Conservation (phyloP, 2,888 invertebrate species). For the Lasioglossum marginatum region DNA sequence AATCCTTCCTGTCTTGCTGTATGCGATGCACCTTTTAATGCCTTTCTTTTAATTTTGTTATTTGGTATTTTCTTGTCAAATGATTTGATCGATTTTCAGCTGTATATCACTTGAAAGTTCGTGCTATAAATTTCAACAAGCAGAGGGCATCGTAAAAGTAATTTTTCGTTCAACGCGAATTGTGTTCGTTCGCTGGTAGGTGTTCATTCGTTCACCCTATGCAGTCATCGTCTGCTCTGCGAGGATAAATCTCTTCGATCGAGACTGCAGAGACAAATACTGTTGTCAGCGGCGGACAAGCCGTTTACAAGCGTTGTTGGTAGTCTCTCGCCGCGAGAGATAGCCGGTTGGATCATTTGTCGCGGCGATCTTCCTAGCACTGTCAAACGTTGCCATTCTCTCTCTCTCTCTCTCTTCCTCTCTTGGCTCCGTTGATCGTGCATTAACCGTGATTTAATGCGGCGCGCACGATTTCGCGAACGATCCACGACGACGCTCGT, state of each 20-base stretch:
- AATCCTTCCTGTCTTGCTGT: no score
- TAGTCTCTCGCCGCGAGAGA: constrained; percentile 36
- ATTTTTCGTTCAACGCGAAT: not conserved
- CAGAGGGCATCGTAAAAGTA: not conserved
- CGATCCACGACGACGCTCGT: constrained; percentile 16
- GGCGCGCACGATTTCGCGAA: constrained; percentile 32
- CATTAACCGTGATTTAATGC: constrained; percentile 45
- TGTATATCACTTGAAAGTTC: no score
- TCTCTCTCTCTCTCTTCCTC: not conserved
- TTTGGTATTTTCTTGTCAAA: not conserved
- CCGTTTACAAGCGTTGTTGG: constrained; percentile 57
- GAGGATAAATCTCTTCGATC: constrained; percentile 60
- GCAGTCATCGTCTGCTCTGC: not conserved
- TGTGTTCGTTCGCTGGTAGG: not conserved
- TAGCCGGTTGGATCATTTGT: constrained; percentile 50
- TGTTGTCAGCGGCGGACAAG: constrained; percentile 61
- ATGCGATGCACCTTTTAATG: no score
- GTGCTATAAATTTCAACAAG: no score
- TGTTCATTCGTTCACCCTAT: not conserved
- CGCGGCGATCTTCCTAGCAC: constrained; percentile 53
- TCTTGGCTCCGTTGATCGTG: not conserved
- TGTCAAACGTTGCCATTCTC: constrained; percentile 40
- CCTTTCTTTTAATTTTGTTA: not conserved
- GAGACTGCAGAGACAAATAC: constrained; percentile 57
- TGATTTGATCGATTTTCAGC: no score